Evolutionary conservation across 1,140 invertebrate species (phyloP), one percentile per base, ranked within the genome.

Genomic region (Phenacoccus solenopsis): DNA sequence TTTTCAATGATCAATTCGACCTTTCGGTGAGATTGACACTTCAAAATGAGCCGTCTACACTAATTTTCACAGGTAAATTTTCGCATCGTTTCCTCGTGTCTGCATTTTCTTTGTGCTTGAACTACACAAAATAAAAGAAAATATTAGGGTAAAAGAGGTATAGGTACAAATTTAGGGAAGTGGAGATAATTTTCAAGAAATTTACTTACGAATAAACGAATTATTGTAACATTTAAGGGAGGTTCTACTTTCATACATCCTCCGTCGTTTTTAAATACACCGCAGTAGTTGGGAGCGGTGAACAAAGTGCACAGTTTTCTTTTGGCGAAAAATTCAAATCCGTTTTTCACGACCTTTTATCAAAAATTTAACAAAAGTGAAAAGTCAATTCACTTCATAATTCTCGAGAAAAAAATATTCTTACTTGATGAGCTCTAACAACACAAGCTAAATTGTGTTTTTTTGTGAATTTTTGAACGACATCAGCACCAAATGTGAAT

Each of bases 381-480:
- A 7, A 32, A 32, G 30, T 32, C 30, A 7, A 32, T 13, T 13
- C 30, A 32, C 30, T 32, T 7, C 30, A 32, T 32, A 7, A 13
- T 32, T 7, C 5, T 5, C 30, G 13, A 13, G 30, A 7, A 32
- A 7, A 7, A 32, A 32, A 32, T 32, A 32, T 32, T 32, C 22
- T 64, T 56, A 35, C 69, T 83, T 91, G 89, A 81, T 92, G 90
- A 24, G 89, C 89, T 76, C 90, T 81, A 75, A 87, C 89, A 75
- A 92, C 89, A 70, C 91, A 82, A 79, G 90, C 88, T 75, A 90
- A 86, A 75, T 89, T 86, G 78, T 89, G 87, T 78, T 88, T 88
- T 74, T 86, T 82, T 71, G 90, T 80, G 80, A 90, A 90, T 78
- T 88, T 87, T 59, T 83, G 81, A 32, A 89, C 86, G 59, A 87